Evolutionary conservation across 2,888 invertebrate species (phyloP), one percentile per base, ranked within the genome.

Genomic region (Cheiracanthium punctorium): DNA sequence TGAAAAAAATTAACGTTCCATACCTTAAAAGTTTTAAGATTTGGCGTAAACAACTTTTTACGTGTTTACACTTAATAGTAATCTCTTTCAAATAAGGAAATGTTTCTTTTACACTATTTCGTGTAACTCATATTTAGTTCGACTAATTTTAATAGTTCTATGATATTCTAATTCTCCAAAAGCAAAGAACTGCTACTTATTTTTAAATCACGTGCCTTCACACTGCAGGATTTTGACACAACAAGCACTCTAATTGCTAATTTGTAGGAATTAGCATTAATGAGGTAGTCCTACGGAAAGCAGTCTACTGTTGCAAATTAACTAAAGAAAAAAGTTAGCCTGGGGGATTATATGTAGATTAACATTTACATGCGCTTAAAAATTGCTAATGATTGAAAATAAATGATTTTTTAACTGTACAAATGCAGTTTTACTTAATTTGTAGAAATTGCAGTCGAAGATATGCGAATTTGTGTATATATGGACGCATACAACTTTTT

Each of bases 231-330:
- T 48, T 48, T 17, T 48, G 48, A 48, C 17, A 48, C 48, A 48
- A 17, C 48, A 48, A 17, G 48, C 48, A 48, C 48, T 48, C 48
- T 48, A 48, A 14, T 48, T 5, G 48, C 48, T 17, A 48, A 48
- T 48, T 48, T 48, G 17, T 48, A 48, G 48, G 48, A 48, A 48
- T 48, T 48, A 48, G 48, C 48, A 48, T 48, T 48, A 48, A 48
- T 48, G 48, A 48, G 8, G 48, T 48, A 17, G 48, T 48, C 17
- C 17, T 10, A 48, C 48, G 48, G 17, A 48, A 37, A 48, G 17
- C 17, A 10, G 14, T 17, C 48, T 14, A 48, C 48, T 14, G 48
- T 48, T 48, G 2, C 48, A 48, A 48, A 48, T 48, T 48, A 48
- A 48, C 17, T 48, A 48, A 48, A 14, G 48, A 5, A 14, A 14